Conservation (phyloP, 92 coral and sea anemone species). For the Ricordea florida region DNA sequence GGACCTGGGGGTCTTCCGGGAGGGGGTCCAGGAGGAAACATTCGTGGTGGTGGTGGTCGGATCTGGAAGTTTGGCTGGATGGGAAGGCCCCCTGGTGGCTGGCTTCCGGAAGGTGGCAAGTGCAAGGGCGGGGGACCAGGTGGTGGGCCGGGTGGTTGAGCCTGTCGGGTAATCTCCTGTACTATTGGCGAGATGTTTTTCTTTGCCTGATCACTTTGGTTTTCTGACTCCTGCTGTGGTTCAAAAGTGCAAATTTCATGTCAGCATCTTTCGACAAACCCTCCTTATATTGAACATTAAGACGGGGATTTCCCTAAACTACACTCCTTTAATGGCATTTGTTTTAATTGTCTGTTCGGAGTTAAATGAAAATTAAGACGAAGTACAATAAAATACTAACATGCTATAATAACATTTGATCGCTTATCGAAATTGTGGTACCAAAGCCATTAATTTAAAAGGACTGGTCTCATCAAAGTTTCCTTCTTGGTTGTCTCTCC, state of each 20-base stretch:
- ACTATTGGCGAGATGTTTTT: neutral
- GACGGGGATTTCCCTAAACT: too few species aligned
- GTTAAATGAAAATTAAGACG: too few species aligned
- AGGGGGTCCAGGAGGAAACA: slow-evolving; percentile 99
- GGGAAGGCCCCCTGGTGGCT: slow-evolving; percentile 52
- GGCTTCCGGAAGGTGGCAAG: slow-evolving; percentile 80
- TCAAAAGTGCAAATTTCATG: neutral
- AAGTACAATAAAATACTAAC: too few species aligned
- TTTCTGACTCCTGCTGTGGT: neutral
- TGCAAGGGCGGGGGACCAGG: slow-evolving; percentile 88
- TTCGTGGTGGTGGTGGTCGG: slow-evolving; percentile 89
- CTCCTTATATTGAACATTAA: too few species aligned
- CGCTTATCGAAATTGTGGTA: too few species aligned
- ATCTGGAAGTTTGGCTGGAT: slow-evolving; percentile 92
- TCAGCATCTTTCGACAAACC: neutral
- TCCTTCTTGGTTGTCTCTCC: too few species aligned
- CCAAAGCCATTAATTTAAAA: too few species aligned
- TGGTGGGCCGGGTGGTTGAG: slow-evolving; percentile 67
- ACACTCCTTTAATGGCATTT: too few species aligned
- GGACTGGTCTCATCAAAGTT: too few species aligned
- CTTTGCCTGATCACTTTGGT: slow-evolving; percentile 17
- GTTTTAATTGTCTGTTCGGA: too few species aligned
- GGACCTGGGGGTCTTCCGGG: slow-evolving; percentile 90
- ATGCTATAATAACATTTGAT: too few species aligned
- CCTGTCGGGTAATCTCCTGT: neutral